Evolutionary conservation across 2,797 vertebrate genomes (phyloP).

Genomic region (Pantherophis vulpinus): DNA sequence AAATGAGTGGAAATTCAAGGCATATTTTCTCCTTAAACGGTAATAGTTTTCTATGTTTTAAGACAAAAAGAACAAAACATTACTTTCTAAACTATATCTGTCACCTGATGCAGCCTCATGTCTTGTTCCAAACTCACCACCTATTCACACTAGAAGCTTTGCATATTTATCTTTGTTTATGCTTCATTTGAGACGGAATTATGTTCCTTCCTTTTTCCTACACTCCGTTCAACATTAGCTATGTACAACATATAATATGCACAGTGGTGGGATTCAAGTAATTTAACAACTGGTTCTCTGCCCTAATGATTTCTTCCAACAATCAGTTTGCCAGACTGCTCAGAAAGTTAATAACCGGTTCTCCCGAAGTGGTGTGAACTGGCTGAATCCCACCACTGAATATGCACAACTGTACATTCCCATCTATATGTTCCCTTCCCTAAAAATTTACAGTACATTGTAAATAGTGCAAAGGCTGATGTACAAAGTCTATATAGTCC

Average conservation of each 20-base stretch:
- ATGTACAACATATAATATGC: background rate
- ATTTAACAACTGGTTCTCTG: too few relatives aligned
- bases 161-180: background rate
- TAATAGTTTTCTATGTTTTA: conserved; percentile 44
- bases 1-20: conserved; percentile 60
- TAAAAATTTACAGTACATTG: background rate
- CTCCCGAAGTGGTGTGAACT: too few relatives aligned
- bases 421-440: background rate
- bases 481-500: background rate
- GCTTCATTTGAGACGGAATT: background rate
- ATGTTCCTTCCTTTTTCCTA: background rate
- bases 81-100: conserved; percentile 7
- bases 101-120: conserved; percentile 9
- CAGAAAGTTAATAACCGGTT: too few relatives aligned
- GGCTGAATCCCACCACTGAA: background rate
- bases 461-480: background rate
- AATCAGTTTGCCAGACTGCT: too few relatives aligned
- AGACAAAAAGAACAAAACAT: conserved; percentile 34
- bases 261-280: background rate
- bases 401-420: background rate
- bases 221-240: background rate
- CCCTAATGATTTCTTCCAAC: too few relatives aligned
- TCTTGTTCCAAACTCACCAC: background rate
- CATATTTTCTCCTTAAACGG: conserved; percentile 58
- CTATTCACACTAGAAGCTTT: background rate